Percentiles rank a stretch among this genome's conserved stretches.
phyloP scores from a whole-genome alignment of 2,888 invertebrate species.

The Autographa gamma region DNA sequence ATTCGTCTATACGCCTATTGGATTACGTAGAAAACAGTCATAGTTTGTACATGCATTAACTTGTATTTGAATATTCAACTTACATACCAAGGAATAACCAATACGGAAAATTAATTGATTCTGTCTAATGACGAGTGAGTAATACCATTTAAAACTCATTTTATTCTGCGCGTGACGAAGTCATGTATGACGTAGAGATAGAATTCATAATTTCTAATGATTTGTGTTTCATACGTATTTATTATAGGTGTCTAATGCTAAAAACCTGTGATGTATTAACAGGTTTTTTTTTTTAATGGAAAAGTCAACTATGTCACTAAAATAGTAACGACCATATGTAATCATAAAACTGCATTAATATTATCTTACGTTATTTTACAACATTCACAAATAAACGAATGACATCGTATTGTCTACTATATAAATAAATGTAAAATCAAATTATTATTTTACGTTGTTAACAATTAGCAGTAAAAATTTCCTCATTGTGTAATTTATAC shows the following conservation, averaged over 20 bases:
- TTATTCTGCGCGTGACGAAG: not conserved
- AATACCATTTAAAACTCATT: slow-evolving; percentile 3
- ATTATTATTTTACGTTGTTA: not conserved
- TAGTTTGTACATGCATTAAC: slow-evolving; percentile 31
- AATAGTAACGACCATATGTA: too few species aligned
- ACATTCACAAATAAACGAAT: too few species aligned
- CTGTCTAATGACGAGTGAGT: slow-evolving; percentile 31
- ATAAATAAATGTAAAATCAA: not conserved
- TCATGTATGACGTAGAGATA: not conserved
- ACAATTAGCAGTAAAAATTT: not conserved
- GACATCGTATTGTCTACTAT: not conserved
- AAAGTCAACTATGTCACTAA: too few species aligned
- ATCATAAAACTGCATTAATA: too few species aligned
- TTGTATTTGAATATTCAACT: slow-evolving; percentile 32
- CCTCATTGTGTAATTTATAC: not conserved
- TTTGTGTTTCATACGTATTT: too few species aligned
- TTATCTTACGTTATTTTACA: too few species aligned
- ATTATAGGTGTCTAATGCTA: too few species aligned
- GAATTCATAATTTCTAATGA: not conserved
- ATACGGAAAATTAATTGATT: slow-evolving; percentile 54
- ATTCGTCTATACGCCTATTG: slow-evolving; percentile 28
- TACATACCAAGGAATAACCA: slow-evolving; percentile 43
- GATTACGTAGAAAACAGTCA: slow-evolving; percentile 42
- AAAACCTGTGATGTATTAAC: too few species aligned
- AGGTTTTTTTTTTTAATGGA: too few species aligned